A percentile compares a stretch with the other conserved stretches of the same genome.
Conservation (phyloP, 2,888 invertebrate genomes). For the Xylota sylvarum region DNA sequence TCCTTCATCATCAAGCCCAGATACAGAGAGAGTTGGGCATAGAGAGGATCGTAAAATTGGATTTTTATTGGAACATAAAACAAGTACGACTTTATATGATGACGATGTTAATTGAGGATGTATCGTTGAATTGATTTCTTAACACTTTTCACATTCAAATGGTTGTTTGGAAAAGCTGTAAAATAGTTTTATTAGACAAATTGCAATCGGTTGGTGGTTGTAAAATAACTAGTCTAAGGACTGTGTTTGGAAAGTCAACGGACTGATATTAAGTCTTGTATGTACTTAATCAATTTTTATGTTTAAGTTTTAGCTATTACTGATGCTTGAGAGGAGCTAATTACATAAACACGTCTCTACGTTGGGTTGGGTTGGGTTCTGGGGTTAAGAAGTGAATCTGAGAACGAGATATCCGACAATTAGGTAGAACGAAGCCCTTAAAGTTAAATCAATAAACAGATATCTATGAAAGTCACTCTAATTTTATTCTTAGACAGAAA, state of each 20-base stretch:
- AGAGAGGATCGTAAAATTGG: constrained; percentile 18
- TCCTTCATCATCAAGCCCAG: background rate
- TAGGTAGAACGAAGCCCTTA: too few species aligned
- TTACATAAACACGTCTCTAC: too few species aligned
- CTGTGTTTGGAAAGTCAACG: background rate
- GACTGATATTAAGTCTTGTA: background rate
- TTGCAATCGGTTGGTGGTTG: background rate
- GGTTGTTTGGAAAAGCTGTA: background rate
- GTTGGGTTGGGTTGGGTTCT: too few species aligned
- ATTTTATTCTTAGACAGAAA: too few species aligned
- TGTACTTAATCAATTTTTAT: background rate
- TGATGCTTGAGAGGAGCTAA: too few species aligned
- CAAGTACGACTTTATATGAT: constrained; percentile 23
- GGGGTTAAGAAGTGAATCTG: too few species aligned
- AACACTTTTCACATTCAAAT: constrained; percentile 33
- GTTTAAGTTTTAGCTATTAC: background rate
- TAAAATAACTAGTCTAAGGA: background rate
- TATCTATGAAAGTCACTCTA: too few species aligned
- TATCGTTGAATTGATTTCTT: constrained; percentile 31
- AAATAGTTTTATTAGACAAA: constrained; percentile 33
- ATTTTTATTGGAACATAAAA: constrained; percentile 29
- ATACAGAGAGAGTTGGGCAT: background rate
- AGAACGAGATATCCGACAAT: too few species aligned
- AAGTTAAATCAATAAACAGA: too few species aligned
- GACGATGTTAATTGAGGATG: constrained; percentile 29